Evolutionary conservation across 1,140 invertebrate genomes (phyloP).

Genomic region (Drosophila ercepeae): DNA sequence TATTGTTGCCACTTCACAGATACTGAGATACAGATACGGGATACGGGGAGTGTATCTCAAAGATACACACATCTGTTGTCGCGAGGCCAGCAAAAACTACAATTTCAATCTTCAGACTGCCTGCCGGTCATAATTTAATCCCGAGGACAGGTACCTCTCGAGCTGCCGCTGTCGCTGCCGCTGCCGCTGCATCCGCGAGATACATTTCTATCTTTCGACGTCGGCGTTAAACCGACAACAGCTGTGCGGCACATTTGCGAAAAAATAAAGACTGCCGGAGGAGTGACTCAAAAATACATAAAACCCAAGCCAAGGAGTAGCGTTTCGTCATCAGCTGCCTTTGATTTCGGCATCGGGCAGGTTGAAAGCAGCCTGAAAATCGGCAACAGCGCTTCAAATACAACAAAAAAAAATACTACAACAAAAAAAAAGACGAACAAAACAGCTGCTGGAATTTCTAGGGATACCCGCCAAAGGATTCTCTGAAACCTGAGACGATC

Average conservation of each 20-base stretch:
- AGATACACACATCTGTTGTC: constrained; percentile 2
- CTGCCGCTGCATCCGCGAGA: constrained; percentile 51
- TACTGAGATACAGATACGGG: constrained; percentile 16
- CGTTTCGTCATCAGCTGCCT: constrained; percentile 14
- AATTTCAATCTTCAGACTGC: constrained; percentile 9
- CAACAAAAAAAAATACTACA: background rate
- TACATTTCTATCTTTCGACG: constrained; percentile 49
- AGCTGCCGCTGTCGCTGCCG: background rate
- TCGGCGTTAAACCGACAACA: constrained; percentile 56
- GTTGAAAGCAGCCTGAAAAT: constrained; percentile 24
- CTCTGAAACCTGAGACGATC: constrained; percentile 10
- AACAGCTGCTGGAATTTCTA: constrained; percentile 24
- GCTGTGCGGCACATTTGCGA: constrained; percentile 61
- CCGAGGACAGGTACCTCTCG: constrained; percentile 14
- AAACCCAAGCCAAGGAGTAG: background rate
- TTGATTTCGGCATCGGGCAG: constrained; percentile 33
- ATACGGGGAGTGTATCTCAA: background rate
- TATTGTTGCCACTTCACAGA: constrained; percentile 21
- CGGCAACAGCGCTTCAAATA: constrained; percentile 28
- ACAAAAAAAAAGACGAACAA: background rate
- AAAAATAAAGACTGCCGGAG: background rate
- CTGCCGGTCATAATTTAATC: constrained; percentile 16
- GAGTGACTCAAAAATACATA: background rate
- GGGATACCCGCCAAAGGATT: background rate
- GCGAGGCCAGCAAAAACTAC: too few relatives aligned